phyloP scores from a whole-genome alignment of 37 sponge, comb jelly and placozoan species.

The Aphrocallistes beatrix region DNA sequence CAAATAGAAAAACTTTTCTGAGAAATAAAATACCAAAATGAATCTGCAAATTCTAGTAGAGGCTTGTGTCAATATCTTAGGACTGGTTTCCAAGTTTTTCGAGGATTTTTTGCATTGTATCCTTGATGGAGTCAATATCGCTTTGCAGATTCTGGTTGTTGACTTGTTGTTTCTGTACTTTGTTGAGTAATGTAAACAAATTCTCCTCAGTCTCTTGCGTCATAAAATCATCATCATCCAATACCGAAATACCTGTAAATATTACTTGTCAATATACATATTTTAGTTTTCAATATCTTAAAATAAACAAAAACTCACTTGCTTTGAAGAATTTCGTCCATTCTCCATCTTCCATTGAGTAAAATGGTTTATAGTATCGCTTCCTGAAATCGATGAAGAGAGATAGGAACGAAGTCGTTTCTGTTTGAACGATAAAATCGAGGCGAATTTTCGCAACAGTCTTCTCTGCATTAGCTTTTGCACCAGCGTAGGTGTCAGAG shows the following conservation, averaged over 20 bases:
- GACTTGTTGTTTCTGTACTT: background rate
- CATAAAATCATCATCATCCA: background rate
- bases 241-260: background rate
- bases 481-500: constrained; percentile 10
- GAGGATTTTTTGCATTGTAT: too few species aligned
- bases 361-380: background rate
- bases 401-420: background rate
- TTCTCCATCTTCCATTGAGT: constrained; percentile 16
- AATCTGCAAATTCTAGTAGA: too few species aligned
- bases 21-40: too few species aligned
- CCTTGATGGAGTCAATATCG: background rate
- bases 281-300: background rate
- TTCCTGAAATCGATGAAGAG: constrained; percentile 12
- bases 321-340: background rate
- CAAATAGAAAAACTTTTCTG: too few species aligned
- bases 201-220: background rate
- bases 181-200: background rate
- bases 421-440: background rate
- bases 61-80: too few species aligned
- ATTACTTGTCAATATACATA: background rate
- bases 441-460: background rate
- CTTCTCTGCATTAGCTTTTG: constrained; percentile 2
- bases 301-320: background rate
- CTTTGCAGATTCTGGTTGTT: background rate
- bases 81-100: too few species aligned